These are phyloP conservation scores for Esperia sulphurella DNA, from an alignment of 2,888 invertebrate species.

Conservation along the genomic window DNA sequence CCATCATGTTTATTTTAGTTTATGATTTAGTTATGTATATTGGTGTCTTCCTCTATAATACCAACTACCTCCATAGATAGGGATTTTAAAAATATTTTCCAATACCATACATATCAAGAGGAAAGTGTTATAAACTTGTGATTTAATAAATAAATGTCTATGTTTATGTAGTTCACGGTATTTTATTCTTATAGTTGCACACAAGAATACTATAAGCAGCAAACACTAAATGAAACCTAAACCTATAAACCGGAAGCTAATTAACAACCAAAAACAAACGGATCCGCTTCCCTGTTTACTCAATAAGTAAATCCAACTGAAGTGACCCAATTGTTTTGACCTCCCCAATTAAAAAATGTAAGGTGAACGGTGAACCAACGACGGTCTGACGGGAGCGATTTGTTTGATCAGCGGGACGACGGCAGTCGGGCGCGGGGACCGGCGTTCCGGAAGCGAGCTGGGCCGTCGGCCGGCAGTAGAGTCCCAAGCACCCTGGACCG, in stretches of 20 bases:
- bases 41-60: background rate
- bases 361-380: constrained; percentile 63
- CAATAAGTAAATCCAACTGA: constrained; percentile 48
- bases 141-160: constrained; percentile 3
- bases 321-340: constrained; percentile 73
- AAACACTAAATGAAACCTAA: background rate
- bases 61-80: background rate
- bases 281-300: background rate
- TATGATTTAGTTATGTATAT: background rate
- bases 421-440: constrained; percentile 49
- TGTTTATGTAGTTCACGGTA: background rate
- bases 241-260: constrained; percentile 12
- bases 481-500: constrained; percentile 52
- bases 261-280: background rate
- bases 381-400: constrained; percentile 16
- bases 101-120: constrained; percentile 1
- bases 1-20: background rate
- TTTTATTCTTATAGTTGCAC: background rate
- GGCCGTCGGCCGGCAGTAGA: constrained; percentile 28
- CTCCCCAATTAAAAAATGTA: constrained; percentile 75
- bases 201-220: background rate
- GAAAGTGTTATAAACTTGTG: background rate
- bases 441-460: constrained; percentile 60
- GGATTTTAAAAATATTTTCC: background rate
- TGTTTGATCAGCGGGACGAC: constrained; percentile 36